phyloP scores from a whole-genome alignment of 1,140 invertebrate genomes.

The Aethina tumida region DNA sequence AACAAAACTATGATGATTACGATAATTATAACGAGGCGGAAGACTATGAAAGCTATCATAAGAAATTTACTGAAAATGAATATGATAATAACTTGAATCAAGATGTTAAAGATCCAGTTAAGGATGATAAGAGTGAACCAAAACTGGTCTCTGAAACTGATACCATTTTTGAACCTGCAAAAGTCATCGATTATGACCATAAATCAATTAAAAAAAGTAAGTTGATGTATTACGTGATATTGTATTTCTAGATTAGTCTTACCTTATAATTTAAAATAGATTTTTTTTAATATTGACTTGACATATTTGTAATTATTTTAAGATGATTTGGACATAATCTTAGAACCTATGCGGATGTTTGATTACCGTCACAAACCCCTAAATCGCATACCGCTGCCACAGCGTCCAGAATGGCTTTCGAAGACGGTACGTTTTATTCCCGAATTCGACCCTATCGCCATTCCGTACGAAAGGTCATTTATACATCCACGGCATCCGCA shows the following conservation, averaged over 20 bases:
- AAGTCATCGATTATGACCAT: slow-evolving; percentile 62
- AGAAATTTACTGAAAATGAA: slow-evolving; percentile 1
- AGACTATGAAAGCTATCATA: slow-evolving; percentile 3
- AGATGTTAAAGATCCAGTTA: slow-evolving; percentile 7
- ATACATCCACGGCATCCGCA: not conserved
- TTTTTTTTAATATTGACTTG: too few relatives aligned
- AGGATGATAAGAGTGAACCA: not conserved
- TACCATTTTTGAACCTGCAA: slow-evolving; percentile 23
- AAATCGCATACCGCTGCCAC: slow-evolving; percentile 30
- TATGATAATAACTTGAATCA: slow-evolving; percentile 19
- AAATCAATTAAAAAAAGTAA: slow-evolving; percentile 36
- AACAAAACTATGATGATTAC: slow-evolving; percentile 4
- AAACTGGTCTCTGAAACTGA: slow-evolving; percentile 10
- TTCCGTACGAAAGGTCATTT: slow-evolving; percentile 4
- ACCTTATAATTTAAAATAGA: too few relatives aligned
- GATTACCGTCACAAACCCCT: slow-evolving; percentile 34
- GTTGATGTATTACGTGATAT: too few relatives aligned
- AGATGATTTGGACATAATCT: slow-evolving; percentile 23
- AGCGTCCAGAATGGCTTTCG: slow-evolving; percentile 31
- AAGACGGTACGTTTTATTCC: slow-evolving; percentile 26
- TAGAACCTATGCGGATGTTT: slow-evolving; percentile 26
- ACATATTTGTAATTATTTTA: slow-evolving; percentile 14
- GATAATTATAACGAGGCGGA: slow-evolving; percentile 7
- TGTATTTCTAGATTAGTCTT: not conserved
- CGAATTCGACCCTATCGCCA: slow-evolving; percentile 28